phyloP scores from a whole-genome alignment of 2,113 vertebrate species.

The Pycnonotus jocosus region DNA sequence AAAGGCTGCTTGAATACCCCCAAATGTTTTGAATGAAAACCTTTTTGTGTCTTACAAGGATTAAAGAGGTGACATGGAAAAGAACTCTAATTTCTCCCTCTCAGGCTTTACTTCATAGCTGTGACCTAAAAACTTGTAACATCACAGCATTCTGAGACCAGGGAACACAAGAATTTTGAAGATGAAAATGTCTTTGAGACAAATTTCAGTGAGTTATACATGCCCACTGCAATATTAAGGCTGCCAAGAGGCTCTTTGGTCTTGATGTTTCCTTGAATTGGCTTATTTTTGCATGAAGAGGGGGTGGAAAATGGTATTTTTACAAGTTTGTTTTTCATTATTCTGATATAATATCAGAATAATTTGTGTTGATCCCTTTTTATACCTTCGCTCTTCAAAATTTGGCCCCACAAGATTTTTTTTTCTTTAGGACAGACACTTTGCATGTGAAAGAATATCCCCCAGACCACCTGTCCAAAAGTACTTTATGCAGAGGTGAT shows the following conservation, averaged over 20 bases:
- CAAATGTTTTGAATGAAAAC: not conserved
- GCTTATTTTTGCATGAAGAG: not conserved
- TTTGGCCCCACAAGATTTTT: accelerated
- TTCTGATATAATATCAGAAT: not conserved
- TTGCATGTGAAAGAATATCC: not conserved
- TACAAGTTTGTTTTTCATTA: accelerated
- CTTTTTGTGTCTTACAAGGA: accelerated
- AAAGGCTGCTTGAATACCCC: not conserved
- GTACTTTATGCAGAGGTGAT: not conserved
- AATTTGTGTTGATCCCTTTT: not conserved
- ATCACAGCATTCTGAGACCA: accelerated
- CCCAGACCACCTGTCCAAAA: not conserved
- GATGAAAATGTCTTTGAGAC: not conserved
- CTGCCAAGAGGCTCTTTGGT: not conserved
- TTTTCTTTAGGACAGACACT: too few relatives aligned
- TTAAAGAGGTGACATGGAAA: not conserved
- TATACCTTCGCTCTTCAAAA: not conserved
- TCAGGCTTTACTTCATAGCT: not conserved
- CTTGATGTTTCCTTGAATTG: not conserved
- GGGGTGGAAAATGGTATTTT: accelerated
- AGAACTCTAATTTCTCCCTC: not conserved
- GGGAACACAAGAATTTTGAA: not conserved
- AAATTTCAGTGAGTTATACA: not conserved
- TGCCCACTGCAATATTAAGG: not conserved
- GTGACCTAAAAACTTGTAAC: too few relatives aligned